Conservation (phyloP, 1,140 invertebrate genomes). For the Drosophila erecta region DNA sequence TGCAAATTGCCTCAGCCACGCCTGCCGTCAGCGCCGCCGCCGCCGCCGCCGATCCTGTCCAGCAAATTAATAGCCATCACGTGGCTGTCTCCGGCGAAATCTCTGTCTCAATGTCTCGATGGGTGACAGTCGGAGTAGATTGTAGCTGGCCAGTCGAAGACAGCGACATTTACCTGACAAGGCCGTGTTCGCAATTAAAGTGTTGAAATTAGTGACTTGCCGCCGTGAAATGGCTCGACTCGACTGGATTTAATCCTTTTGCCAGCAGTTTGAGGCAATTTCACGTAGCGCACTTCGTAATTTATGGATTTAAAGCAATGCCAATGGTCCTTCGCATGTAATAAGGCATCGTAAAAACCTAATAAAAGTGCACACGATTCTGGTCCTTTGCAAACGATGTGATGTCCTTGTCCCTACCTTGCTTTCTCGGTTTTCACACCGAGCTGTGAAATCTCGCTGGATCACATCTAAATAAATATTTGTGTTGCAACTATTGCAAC, state of each 20-base stretch:
- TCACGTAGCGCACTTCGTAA: not conserved
- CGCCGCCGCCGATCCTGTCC: constrained; percentile 18
- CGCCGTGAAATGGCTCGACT: constrained; percentile 18
- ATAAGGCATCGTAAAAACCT: not conserved
- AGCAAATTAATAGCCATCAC: constrained; percentile 46
- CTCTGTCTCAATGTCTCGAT: constrained; percentile 5
- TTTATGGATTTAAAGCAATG: constrained; percentile 8
- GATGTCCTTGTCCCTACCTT: constrained; percentile 56
- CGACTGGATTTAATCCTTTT: constrained; percentile 46
- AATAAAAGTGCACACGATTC: constrained; percentile 54
- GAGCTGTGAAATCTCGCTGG: constrained; percentile 66
- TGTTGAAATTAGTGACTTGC: constrained; percentile 53
- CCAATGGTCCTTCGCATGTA: constrained; percentile 33
- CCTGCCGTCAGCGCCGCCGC: not conserved
- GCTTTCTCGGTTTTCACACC: constrained; percentile 72
- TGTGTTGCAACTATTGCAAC: constrained; percentile 58
- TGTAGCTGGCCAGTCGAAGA: constrained; percentile 18
- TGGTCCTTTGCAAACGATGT: not conserved
- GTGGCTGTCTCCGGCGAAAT: constrained; percentile 32
- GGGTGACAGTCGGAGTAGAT: constrained; percentile 38
- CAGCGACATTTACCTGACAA: constrained; percentile 50
- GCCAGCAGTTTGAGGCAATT: not conserved
- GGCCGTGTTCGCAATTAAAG: constrained; percentile 53
- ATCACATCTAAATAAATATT: constrained; percentile 80
- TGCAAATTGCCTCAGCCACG: constrained; percentile 16